Evolutionary conservation across 2,888 invertebrate species (phyloP).

Genomic region (Nymphalis c-album): DNA sequence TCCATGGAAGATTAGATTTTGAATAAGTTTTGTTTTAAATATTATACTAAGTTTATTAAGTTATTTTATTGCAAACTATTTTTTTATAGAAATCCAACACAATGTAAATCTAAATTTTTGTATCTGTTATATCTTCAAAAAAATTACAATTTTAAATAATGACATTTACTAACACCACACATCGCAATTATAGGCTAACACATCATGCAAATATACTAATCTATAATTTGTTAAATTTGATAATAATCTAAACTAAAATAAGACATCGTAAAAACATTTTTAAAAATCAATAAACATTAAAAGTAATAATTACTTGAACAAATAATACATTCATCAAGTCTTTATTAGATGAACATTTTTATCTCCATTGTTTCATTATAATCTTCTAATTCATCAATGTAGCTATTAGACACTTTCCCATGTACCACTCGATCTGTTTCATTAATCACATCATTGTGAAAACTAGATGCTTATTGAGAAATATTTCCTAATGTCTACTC

Average conservation of each 20-base stretch:
- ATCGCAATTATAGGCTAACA: too few species aligned
- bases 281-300: neutral
- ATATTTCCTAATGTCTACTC: slow-evolving; percentile 41
- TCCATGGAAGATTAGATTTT: slow-evolving; percentile 5
- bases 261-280: too few species aligned
- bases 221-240: too few species aligned
- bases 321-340: slow-evolving; percentile 5
- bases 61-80: too few species aligned
- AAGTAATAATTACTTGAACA: neutral
- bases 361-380: slow-evolving; percentile 33
- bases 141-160: too few species aligned
- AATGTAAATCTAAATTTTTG: too few species aligned
- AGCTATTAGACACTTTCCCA: slow-evolving; percentile 64
- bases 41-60: too few species aligned
- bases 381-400: slow-evolving; percentile 66
- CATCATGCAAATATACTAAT: too few species aligned
- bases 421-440: slow-evolving; percentile 61
- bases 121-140: too few species aligned
- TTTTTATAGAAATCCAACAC: too few species aligned
- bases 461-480: slow-evolving; percentile 48
- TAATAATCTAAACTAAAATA: too few species aligned
- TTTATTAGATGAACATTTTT: slow-evolving; percentile 24
- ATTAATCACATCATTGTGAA: slow-evolving; percentile 70
- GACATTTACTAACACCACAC: too few species aligned
- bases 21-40: slow-evolving; percentile 4